These are phyloP conservation scores for Gnatocerus cornutus DNA, from an alignment of 2,888 invertebrate genomes.

Conservation along the genomic window DNA sequence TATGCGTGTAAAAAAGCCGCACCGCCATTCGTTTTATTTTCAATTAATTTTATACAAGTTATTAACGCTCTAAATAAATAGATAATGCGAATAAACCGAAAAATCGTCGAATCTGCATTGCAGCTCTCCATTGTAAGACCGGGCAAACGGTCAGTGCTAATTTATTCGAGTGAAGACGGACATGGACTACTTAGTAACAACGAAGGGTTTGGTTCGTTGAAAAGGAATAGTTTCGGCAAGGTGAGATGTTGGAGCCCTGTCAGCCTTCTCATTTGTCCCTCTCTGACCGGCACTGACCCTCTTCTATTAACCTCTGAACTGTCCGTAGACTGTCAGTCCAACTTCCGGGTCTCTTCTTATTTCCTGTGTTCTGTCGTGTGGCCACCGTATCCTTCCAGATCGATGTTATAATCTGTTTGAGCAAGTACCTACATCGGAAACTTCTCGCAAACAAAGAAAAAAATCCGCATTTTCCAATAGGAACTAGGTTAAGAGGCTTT, in stretches of 20 bases:
- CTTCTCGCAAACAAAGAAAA: slow-evolving; percentile 26
- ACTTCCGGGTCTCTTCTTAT: slow-evolving; percentile 52
- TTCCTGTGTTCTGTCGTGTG: slow-evolving; percentile 48
- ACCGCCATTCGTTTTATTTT: too few relatives aligned
- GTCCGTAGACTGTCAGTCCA: slow-evolving; percentile 54
- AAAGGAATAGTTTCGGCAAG: slow-evolving; percentile 47
- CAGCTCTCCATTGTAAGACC: slow-evolving; percentile 17
- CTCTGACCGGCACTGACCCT: slow-evolving; percentile 62
- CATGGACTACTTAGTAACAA: slow-evolving; percentile 42
- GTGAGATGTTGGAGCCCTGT: slow-evolving; percentile 56
- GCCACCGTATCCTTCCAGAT: slow-evolving; percentile 39
- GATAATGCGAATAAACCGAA: too few relatives aligned
- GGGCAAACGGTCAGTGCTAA: slow-evolving; percentile 41
- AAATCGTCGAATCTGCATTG: slow-evolving; percentile 32
- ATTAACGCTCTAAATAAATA: too few relatives aligned
- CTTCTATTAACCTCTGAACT: slow-evolving; percentile 64
- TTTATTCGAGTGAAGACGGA: slow-evolving; percentile 41
- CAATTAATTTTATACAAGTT: too few relatives aligned
- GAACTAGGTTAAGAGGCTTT: slow-evolving; percentile 49
- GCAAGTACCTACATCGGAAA: slow-evolving; percentile 33
- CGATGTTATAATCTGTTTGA: slow-evolving; percentile 48
- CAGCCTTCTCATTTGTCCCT: slow-evolving; percentile 64
- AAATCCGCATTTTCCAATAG: slow-evolving; percentile 20
- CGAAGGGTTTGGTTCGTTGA: slow-evolving; percentile 27
- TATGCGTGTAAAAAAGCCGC: too few relatives aligned